Evolutionary conservation across 2,113 vertebrate species (phyloP).

Genomic region (Hiodon tergisus): DNA sequence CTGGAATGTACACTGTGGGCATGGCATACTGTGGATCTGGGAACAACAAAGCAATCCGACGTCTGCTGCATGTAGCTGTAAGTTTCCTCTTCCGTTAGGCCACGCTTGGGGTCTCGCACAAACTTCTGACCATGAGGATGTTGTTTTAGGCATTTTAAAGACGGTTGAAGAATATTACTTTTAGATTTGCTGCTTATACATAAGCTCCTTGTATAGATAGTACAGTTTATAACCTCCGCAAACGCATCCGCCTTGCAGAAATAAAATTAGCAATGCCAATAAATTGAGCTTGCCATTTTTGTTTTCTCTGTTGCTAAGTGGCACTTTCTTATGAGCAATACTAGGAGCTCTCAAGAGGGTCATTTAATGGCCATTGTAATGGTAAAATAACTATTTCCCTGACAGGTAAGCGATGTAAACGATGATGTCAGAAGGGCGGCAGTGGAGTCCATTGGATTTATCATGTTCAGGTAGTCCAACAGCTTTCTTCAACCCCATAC

Average conservation of each 20-base stretch:
- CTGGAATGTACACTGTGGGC: conserved; percentile 97
- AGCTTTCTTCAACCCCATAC: not conserved
- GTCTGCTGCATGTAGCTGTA: conserved; percentile 93
- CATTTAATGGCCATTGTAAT: not conserved
- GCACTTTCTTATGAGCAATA: too few species aligned
- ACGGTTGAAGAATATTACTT: too few species aligned
- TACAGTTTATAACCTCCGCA: too few species aligned
- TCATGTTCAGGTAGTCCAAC: conserved; percentile 86
- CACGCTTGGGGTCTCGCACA: not conserved
- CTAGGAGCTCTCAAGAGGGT: too few species aligned
- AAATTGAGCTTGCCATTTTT: too few species aligned
- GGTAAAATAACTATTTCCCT: conserved; percentile 6
- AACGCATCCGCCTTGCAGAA: too few species aligned
- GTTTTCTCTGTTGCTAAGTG: too few species aligned
- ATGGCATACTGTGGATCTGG: conserved; percentile 99
- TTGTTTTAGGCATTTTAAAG: too few species aligned
- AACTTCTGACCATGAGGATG: too few species aligned
- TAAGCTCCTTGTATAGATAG: too few species aligned
- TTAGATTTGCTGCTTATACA: too few species aligned
- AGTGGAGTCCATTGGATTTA: conserved; percentile 96
- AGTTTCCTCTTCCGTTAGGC: conserved; percentile 53
- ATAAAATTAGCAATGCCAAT: too few species aligned
- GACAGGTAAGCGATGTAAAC: conserved; percentile 93
- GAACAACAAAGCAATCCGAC: conserved; percentile 97
- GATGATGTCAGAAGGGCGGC: conserved; percentile 94